Base-by-base conservation (phyloP, 2,888 invertebrate species). In the Cataglyphis cursor region DNA sequence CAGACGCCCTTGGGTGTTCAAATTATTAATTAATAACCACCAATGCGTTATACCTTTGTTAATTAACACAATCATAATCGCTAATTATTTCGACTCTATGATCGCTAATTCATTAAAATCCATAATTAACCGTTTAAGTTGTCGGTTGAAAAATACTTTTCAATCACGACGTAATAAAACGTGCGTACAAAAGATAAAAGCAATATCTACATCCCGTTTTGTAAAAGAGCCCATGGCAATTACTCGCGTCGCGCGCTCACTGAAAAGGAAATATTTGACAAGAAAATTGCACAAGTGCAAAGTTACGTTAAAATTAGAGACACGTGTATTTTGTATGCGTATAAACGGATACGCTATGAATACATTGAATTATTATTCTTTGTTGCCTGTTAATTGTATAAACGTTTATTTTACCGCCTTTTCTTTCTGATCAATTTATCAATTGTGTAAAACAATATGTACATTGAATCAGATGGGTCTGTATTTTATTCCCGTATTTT, bases 1-100 rank as follows among this genome's bases (percentile, higher is more conserved):
- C 59, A 80, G 28, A 12, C 57, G 28, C 72, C 78, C 78, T 80
- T 59, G 72, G 72, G 78, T 80, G 72, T 80, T 80, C 59, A 80
- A 80, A 72, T 80, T 80, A 80, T 59, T 72, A 80, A 80, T 80
- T 80, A 80, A 80, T 80, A 59, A 59, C 59, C 72, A 21, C 21
- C 59, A 31, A 70, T 57, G 59, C 70, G 31, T 59, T 44, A 21
- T 66, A 70, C 78, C 70, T 78, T 59, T 78, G 78, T 72, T 80
- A 80, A 80, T 59, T 80, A 70, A 80, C 70, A 59, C 59, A 35
- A 78, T 57, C 57, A 41, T 80, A 80, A 80, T 80, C 72, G 78
- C 59, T 72, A 80, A 80, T 80, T 80, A 80, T 80, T 80, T 72
- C 78, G 64, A 72, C 72, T 72, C 78, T 59, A 21, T 31, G 59